phyloP scores from a whole-genome alignment of 2,797 vertebrate genomes.

The Falco columbarius region DNA sequence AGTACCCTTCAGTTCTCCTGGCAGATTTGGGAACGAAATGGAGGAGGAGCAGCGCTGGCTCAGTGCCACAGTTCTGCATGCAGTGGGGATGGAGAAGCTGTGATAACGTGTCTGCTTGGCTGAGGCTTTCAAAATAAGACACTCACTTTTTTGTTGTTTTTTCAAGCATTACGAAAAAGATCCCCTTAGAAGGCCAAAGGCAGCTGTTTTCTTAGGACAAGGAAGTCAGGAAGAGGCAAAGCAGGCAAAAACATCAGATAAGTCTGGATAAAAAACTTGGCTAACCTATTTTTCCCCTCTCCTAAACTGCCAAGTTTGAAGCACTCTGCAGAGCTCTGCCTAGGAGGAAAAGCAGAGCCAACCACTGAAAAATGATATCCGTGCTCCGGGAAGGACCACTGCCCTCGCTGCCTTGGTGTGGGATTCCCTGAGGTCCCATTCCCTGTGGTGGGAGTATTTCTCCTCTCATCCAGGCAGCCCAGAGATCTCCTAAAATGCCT shows the following conservation, averaged over 20 bases:
- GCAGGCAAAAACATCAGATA: constrained; percentile 42
- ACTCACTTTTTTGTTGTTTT: not conserved
- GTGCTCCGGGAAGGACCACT: not conserved
- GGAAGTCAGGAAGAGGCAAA: constrained; percentile 45
- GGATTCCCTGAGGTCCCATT: not conserved
- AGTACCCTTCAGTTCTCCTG: not conserved
- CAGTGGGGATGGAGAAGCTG: not conserved
- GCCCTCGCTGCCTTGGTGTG: fast-evolving
- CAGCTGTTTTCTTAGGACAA: constrained; percentile 37
- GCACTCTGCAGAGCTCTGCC: not conserved
- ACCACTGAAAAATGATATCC: not conserved
- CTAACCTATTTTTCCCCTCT: constrained; percentile 42
- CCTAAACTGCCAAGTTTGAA: constrained; percentile 13
- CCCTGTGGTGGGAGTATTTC: not conserved
- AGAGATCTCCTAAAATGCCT: not conserved
- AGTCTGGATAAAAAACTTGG: constrained; percentile 26
- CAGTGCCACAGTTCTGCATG: not conserved
- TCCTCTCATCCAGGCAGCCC: not conserved
- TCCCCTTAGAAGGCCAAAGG: constrained; percentile 34
- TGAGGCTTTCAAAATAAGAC: constrained; percentile 15
- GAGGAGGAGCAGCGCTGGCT: not conserved
- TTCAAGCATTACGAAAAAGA: constrained; percentile 20
- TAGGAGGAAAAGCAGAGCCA: not conserved
- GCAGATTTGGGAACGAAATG: not conserved
- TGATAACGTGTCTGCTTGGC: not conserved